Conservation (phyloP, 2,888 invertebrate species). For the Heliconius ismenius region DNA sequence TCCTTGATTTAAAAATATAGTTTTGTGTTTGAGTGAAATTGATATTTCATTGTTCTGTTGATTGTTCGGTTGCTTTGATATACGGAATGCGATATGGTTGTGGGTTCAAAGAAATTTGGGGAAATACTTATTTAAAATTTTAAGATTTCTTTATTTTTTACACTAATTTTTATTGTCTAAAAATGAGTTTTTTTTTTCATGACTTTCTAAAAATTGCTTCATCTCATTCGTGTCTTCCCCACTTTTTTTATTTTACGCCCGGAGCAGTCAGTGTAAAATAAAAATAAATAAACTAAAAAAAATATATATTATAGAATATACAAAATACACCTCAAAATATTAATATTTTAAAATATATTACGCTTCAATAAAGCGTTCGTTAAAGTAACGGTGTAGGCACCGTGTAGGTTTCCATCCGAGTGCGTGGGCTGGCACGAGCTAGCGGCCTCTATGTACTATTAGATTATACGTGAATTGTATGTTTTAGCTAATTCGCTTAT, state of each 20-base stretch:
- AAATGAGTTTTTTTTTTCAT: background rate
- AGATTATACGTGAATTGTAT: conserved; percentile 18
- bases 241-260: no score
- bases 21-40: no score
- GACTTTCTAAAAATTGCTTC: background rate
- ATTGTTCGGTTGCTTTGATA: no score
- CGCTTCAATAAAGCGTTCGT: conserved; percentile 15
- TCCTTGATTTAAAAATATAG: no score
- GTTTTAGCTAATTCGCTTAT: conserved; percentile 10
- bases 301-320: background rate
- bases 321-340: background rate
- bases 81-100: no score
- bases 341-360: conserved; percentile 9
- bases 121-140: background rate
- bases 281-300: background rate
- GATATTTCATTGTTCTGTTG: no score
- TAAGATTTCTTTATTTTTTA: background rate
- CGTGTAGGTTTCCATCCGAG: conserved; percentile 25
- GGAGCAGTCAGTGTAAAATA: background rate
- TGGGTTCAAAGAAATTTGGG: background rate
- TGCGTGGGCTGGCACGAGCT: conserved; percentile 24
- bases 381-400: conserved; percentile 23
- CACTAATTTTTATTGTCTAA: background rate
- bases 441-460: conserved; percentile 25
- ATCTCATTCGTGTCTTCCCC: no score